These are phyloP conservation scores for Plutomurus gul DNA, from an alignment of 1,140 invertebrate genomes.

Conservation along the genomic window DNA sequence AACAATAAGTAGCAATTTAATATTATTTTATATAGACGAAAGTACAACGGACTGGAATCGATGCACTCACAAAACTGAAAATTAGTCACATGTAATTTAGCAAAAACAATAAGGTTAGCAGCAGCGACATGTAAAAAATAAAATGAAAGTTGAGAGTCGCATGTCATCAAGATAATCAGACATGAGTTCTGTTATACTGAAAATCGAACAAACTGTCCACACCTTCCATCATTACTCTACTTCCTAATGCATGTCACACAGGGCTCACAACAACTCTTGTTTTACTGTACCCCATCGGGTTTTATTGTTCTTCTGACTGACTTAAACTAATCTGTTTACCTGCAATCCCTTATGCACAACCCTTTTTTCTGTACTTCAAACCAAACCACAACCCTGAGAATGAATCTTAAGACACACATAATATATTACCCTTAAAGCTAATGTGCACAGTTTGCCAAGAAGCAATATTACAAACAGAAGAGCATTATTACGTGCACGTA, in stretches of 20 bases:
- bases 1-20: slow-evolving; percentile 22
- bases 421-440: too few relatives aligned
- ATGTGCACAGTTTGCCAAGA: neutral
- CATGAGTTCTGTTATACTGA: neutral
- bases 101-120: slow-evolving; percentile 23
- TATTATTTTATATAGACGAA: neutral
- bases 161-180: slow-evolving; percentile 15
- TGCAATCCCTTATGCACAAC: too few relatives aligned
- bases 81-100: slow-evolving; percentile 16
- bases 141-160: slow-evolving; percentile 20
- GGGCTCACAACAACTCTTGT: too few relatives aligned
- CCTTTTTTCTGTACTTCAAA: too few relatives aligned
- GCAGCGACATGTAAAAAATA: slow-evolving; percentile 16
- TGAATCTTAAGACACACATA: too few relatives aligned
- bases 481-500: neutral
- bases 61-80: slow-evolving; percentile 6
- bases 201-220: neutral
- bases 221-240: too few relatives aligned
- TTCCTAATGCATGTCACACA: too few relatives aligned
- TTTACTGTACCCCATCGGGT: too few relatives aligned
- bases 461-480: neutral
- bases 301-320: too few relatives aligned
- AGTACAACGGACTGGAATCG: neutral
- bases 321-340: too few relatives aligned
- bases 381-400: too few relatives aligned